Evolutionary conservation across 1,140 invertebrate genomes (phyloP).

Genomic region (Carposina sasakii): DNA sequence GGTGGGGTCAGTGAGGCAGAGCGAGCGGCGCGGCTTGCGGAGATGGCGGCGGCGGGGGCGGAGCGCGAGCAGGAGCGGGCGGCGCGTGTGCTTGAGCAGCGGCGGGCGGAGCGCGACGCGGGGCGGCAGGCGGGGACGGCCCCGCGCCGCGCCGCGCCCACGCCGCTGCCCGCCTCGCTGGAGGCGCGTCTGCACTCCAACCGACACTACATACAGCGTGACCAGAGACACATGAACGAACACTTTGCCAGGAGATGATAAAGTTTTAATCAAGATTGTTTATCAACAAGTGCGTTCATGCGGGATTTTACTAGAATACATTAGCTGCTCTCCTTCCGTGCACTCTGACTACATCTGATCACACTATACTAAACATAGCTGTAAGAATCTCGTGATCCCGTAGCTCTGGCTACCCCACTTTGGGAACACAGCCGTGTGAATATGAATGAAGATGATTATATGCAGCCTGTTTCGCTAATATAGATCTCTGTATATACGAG

Average conservation of each 20-base stretch:
- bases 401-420: too few relatives aligned
- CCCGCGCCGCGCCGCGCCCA: slow-evolving; percentile 28
- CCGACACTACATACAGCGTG: slow-evolving; percentile 58
- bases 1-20: slow-evolving; percentile 74
- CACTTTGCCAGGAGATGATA: slow-evolving; percentile 50
- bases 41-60: slow-evolving; percentile 81
- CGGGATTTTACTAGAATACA: too few relatives aligned
- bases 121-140: slow-evolving; percentile 39
- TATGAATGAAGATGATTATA: too few relatives aligned
- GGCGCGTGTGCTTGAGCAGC: slow-evolving; percentile 41
- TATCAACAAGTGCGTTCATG: not conserved
- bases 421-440: too few relatives aligned
- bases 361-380: too few relatives aligned
- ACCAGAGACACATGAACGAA: slow-evolving; percentile 53
- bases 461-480: too few relatives aligned
- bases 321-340: too few relatives aligned
- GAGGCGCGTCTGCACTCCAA: slow-evolving; percentile 56
- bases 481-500: too few relatives aligned
- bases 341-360: too few relatives aligned
- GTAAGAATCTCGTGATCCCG: too few relatives aligned
- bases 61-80: slow-evolving; percentile 46
- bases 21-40: slow-evolving; percentile 78
- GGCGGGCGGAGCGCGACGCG: slow-evolving; percentile 35
- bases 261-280: not conserved
- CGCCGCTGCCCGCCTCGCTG: slow-evolving; percentile 48